Conservation (phyloP, 1,140 invertebrate genomes). For the Ganaspis sp. region DNA sequence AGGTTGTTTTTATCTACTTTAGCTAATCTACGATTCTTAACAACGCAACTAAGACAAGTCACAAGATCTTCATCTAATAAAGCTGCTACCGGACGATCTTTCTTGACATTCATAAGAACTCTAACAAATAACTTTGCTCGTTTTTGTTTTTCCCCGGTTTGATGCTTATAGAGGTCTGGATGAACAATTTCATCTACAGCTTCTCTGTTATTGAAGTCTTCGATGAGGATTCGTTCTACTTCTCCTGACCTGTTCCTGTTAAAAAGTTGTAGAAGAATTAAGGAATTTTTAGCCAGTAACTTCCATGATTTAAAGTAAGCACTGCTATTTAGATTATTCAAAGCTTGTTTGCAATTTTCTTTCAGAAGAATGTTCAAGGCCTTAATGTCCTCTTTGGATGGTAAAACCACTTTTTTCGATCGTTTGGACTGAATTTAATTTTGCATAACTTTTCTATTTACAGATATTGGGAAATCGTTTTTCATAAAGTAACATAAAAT, state of each 20-base stretch:
- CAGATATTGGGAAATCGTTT: constrained; percentile 38
- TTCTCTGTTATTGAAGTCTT: constrained; percentile 13
- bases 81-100: neutral
- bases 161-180: neutral
- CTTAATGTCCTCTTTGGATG: constrained; percentile 31
- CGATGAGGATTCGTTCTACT: constrained; percentile 9
- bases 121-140: too few relatives aligned
- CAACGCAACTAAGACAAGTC: neutral
- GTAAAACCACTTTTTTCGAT: constrained; percentile 23
- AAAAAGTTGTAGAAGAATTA: constrained; percentile 22
- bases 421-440: constrained; percentile 36
- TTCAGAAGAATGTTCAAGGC: constrained; percentile 18
- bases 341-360: neutral
- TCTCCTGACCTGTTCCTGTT: constrained; percentile 17
- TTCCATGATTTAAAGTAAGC: neutral
- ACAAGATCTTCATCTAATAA: constrained; percentile 15
- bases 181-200: neutral
- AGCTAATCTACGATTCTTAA: neutral
- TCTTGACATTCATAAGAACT: constrained; percentile 18
- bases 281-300: neutral
- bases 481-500: constrained; percentile 35
- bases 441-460: constrained; percentile 39
- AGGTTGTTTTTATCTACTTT: neutral
- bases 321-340: neutral
- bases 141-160: too few relatives aligned